Conservation (phyloP, 1,140 invertebrate species). For the Olivierus martensii region DNA sequence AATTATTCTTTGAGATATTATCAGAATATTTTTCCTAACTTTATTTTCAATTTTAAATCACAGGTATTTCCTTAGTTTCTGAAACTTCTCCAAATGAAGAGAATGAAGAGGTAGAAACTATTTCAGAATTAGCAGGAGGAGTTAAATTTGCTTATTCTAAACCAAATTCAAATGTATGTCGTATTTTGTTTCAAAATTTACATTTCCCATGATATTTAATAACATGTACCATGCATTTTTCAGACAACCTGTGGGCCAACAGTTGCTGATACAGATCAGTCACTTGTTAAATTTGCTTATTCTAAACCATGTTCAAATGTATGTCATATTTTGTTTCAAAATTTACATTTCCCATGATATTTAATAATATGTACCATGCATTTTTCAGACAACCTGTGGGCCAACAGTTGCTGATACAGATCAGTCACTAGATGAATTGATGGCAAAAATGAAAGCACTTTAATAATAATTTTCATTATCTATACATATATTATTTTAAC, state of each 20-base stretch:
- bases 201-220: too few species aligned
- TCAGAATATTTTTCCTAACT: too few species aligned
- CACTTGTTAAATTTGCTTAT: conserved; percentile 70
- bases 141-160: conserved; percentile 50
- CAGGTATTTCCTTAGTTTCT: conserved; percentile 44
- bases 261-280: conserved; percentile 34
- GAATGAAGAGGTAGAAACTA: conserved; percentile 21
- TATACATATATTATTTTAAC: too few species aligned
- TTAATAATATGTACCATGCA: too few species aligned
- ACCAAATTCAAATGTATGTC: conserved; percentile 29
- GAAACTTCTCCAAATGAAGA: conserved; percentile 40
- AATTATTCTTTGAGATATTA: too few species aligned
- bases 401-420: conserved; percentile 29
- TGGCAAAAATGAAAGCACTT: conserved; percentile 76
- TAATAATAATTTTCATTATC: conserved; percentile 22
- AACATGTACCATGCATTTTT: too few species aligned
- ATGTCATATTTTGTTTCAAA: too few species aligned
- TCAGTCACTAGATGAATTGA: conserved; percentile 64
- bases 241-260: conserved; percentile 16
- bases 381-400: conserved; percentile 7
- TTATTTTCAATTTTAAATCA: too few species aligned
- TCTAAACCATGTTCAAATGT: conserved; percentile 35
- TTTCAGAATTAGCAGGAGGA: conserved; percentile 40
- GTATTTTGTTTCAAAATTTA: too few species aligned
- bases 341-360: too few species aligned